Evolutionary conservation across 2,888 invertebrate species (phyloP).

Genomic region (Petrolisthes cinctipes): DNA sequence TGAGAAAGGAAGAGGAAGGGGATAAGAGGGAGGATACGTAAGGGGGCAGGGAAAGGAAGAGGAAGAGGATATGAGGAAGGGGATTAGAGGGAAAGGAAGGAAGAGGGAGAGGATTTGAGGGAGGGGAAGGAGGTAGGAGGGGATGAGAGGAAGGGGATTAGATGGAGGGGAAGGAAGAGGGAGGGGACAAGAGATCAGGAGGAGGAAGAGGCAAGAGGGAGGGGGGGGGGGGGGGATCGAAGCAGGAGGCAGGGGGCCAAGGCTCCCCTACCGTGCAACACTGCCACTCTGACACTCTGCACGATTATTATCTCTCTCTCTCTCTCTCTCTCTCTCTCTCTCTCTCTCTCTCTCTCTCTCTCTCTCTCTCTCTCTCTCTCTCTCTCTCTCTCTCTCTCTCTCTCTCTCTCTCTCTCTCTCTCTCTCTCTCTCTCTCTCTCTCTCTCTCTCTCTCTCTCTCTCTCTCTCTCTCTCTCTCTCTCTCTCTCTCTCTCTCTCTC

Average conservation of each 20-base stretch:
- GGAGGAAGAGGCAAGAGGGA: not conserved
- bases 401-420: not conserved
- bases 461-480: not conserved
- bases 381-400: not conserved
- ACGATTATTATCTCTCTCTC: conserved; percentile 6
- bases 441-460: conserved; percentile 11
- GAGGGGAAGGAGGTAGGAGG: not conserved
- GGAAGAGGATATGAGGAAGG: not conserved
- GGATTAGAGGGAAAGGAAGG: not conserved
- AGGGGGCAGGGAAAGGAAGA: not conserved
- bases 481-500: not conserved
- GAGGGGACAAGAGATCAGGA: not conserved
- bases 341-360: not conserved
- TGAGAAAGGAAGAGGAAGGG: not conserved
- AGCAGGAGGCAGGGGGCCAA: not conserved
- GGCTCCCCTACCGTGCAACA: not conserved
- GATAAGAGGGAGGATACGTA: not conserved
- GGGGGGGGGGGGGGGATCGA: not conserved
- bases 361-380: not conserved
- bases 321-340: not conserved
- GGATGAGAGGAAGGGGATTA: not conserved
- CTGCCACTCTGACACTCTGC: conserved; percentile 4
- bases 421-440: conserved; percentile 15
- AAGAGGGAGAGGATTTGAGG: not conserved
- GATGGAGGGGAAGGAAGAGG: not conserved